Base-by-base conservation (phyloP, 2,797 vertebrate genomes). In the Gadopsis bispinosus region DNA sequence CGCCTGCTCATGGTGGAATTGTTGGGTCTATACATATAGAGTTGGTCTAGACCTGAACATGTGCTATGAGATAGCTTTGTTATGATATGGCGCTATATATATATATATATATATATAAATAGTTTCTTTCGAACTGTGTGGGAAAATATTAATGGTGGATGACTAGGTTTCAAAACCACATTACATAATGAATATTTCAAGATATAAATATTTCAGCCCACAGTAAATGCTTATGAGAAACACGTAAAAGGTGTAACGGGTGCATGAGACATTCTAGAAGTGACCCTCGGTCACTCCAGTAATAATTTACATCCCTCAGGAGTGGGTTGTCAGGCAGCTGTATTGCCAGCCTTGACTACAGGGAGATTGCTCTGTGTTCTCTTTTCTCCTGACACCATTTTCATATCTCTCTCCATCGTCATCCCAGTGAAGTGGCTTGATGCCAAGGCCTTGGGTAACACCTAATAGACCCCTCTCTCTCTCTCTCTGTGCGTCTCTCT, bases 291-390 rank as follows among this genome's bases (percentile, higher is more conserved):
- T 73, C 59, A 1, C 62, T 78, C 48, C 69, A 73, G 87, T 85
- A 83, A 90, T 88, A 84, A 87, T 88, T 88, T 83, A 80, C 86
- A 74, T 79, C 77, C 60, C 79, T 75, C 68, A 62, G 78, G 72
- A 80, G 73, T 43, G 65, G 85, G 69, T 72, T 87, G 86, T 82
- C 80, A 85, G 39, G 68, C 63, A 45, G 54, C 72, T 70, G 70
- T 61, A 61, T 72, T 71, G 54, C 55, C 71, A 59, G 81, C 79
- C 75, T 83, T 77, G 84, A 81, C 86, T 86, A 71, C 79, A 50
- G 69, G 71, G 78, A 82, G 68, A 86, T 83, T 12, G 7, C 58
- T 83, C 69, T 33, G 76, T 77, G 61, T 70, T 78, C 73, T 79
- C 65, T 75, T 83, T 73, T 77, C 77, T 85, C 64, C 50, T 65